Conservation (phyloP, 1,140 invertebrate genomes). For the Nymphalis io region DNA sequence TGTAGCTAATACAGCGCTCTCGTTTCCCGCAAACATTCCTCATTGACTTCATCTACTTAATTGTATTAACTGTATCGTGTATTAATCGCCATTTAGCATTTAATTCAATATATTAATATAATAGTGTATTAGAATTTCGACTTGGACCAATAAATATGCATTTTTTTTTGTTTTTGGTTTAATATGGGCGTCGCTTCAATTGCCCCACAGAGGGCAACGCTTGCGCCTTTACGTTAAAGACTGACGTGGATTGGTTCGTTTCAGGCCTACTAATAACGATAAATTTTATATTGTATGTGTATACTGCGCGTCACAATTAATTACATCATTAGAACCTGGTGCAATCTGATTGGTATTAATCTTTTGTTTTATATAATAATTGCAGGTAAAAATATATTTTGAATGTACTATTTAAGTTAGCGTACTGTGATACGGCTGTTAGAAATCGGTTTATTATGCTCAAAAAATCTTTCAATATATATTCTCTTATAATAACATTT, state of each 20-base stretch:
- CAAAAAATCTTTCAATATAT: slow-evolving; percentile 57
- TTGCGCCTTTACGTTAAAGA: slow-evolving; percentile 44
- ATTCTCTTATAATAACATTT: slow-evolving; percentile 55
- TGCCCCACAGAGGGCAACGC: slow-evolving; percentile 15
- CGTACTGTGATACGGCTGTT: slow-evolving; percentile 75
- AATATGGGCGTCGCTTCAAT: slow-evolving; percentile 10
- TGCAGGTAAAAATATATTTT: slow-evolving; percentile 25
- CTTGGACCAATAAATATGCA: slow-evolving; percentile 54
- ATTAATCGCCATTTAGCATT: slow-evolving; percentile 42
- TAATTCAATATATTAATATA: slow-evolving; percentile 28
- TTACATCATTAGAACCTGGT: slow-evolving; percentile 16
- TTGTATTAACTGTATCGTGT: slow-evolving; percentile 26
- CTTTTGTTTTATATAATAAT: slow-evolving; percentile 30
- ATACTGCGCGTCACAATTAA: slow-evolving; percentile 42
- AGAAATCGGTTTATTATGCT: slow-evolving; percentile 66
- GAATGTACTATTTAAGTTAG: slow-evolving; percentile 63
- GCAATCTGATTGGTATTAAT: slow-evolving; percentile 25
- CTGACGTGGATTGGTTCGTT: slow-evolving; percentile 44
- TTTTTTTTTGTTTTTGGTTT: slow-evolving; percentile 40
- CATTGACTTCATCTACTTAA: slow-evolving; percentile 40
- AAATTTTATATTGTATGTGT: slow-evolving; percentile 38
- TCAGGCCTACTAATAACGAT: slow-evolving; percentile 50
- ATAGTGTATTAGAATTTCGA: slow-evolving; percentile 33
- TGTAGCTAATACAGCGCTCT: slow-evolving; percentile 4
- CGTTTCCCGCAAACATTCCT: slow-evolving; percentile 41